Percentiles rank a stretch among this genome's conserved stretches.
Conservation (phyloP, 2,113 vertebrate species). For the Pelecanus crispus region DNA sequence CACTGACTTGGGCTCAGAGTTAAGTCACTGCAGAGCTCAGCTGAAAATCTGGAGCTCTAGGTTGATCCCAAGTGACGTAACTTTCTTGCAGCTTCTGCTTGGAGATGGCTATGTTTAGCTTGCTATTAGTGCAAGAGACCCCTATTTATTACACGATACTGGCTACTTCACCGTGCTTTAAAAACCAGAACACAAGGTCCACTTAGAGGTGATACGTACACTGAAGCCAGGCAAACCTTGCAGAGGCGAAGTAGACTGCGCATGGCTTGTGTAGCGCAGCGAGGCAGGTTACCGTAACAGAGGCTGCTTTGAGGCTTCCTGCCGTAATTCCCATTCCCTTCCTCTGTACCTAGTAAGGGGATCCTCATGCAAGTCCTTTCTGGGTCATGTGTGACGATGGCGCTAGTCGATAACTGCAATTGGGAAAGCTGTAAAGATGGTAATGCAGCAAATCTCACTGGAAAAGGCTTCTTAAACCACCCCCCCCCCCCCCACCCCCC, state of each 20-base stretch:
- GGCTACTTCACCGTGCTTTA: neutral
- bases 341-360: neutral
- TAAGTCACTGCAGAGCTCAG: neutral
- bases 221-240: neutral
- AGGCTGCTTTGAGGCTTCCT: neutral
- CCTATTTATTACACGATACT: neutral
- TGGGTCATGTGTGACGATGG: neutral
- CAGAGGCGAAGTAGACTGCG: neutral
- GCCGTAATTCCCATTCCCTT: rapidly evolving
- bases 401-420: neutral
- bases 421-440: neutral
- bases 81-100: neutral
- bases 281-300: neutral
- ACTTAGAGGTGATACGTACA: rapidly evolving
- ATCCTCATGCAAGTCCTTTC: neutral
- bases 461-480: neutral
- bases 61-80: no score
- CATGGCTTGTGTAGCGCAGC: neutral
- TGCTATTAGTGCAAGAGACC: neutral
- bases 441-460: neutral
- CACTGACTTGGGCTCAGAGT: neutral
- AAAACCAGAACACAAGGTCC: neutral
- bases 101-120: neutral
- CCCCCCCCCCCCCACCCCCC: neutral
- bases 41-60: neutral